Evolutionary conservation across 92 coral and sea anemone genomes (phyloP).

Genomic region (Muricea muricata): DNA sequence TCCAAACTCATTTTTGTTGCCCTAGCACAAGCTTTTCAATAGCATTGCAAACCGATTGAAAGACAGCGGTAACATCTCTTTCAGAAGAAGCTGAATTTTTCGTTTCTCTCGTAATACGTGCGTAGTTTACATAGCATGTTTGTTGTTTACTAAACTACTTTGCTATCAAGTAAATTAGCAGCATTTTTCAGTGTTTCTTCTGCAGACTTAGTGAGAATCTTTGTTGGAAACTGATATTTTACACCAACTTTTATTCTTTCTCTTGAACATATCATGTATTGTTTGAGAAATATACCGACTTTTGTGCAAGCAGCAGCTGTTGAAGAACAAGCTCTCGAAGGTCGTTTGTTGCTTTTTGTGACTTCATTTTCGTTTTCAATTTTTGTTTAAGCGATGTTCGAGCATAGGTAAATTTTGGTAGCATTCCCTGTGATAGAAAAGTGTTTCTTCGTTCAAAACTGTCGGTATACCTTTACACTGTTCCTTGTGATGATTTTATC

Average conservation of each 20-base stretch:
- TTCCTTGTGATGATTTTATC: no score
- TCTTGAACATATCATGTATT: neutral
- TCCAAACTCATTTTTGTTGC: neutral
- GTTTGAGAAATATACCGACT: neutral
- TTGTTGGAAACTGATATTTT: no score
- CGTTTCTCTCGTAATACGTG: neutral
- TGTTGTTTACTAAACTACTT: no score
- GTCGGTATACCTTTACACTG: no score
- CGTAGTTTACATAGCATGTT: neutral
- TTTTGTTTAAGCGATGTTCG: no score
- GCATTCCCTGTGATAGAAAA: no score
- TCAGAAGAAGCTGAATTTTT: neutral
- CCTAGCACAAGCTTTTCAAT: slow-evolving; percentile 4
- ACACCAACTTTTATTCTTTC: slow-evolving; percentile 1
- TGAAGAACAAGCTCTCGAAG: no score
- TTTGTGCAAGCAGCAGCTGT: neutral
- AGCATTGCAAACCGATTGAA: neutral
- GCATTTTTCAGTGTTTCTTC: slow-evolving; percentile 31
- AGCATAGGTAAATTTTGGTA: no score
- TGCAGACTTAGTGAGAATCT: no score
- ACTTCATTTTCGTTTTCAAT: no score
- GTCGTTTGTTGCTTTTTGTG: no score
- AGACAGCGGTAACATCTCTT: neutral
- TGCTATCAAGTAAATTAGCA: slow-evolving; percentile 16
- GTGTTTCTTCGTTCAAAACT: no score